Percentiles rank a stretch among this genome's conserved stretches.
These are phyloP conservation scores for Plebejus melissa DNA, from an alignment of 2,888 invertebrate species.

Conservation along the genomic window DNA sequence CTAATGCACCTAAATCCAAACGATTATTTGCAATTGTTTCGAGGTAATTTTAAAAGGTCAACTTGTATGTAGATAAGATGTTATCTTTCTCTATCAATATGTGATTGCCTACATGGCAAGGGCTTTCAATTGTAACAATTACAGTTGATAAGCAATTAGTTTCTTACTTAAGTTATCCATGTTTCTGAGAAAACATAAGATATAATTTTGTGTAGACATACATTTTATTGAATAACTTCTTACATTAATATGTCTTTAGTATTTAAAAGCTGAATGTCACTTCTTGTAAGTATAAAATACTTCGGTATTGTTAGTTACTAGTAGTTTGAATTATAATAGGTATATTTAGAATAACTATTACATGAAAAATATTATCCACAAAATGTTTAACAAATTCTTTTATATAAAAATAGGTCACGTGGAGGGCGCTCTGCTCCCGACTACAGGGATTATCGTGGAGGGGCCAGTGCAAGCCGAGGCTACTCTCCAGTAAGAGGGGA, in stretches of 20 bases:
- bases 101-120: neutral
- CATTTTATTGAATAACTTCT: neutral
- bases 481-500: slow-evolving; percentile 88
- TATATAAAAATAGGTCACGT: slow-evolving; percentile 53
- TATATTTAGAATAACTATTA: neutral
- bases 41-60: slow-evolving; percentile 49
- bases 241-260: neutral
- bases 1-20: slow-evolving; percentile 57
- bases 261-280: too few relatives aligned
- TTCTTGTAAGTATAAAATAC: neutral
- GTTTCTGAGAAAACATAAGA: neutral
- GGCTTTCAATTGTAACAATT: neutral
- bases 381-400: neutral
- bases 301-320: neutral
- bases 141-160: neutral
- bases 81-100: neutral
- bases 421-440: slow-evolving; percentile 87
- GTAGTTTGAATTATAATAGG: neutral
- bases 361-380: neutral
- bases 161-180: neutral
- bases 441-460: slow-evolving; percentile 87
- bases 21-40: slow-evolving; percentile 49
- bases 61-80: slow-evolving; percentile 1
- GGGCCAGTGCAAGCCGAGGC: slow-evolving; percentile 83
- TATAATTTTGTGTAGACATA: neutral